Evolutionary conservation across 37 sponge, comb jelly and placozoan genomes (phyloP).

Genomic region (Chondrosia reniformis): DNA sequence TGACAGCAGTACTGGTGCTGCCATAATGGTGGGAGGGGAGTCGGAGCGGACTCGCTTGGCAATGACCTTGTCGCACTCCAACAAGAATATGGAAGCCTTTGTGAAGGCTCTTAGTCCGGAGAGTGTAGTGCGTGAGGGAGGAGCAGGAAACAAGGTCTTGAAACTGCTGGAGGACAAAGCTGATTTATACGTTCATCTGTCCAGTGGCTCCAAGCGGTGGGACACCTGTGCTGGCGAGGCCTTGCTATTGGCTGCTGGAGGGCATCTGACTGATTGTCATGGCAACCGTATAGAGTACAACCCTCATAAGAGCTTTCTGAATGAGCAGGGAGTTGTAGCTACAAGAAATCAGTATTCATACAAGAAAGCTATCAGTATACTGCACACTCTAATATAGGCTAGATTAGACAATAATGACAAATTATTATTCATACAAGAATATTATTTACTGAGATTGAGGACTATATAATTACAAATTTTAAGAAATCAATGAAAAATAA

Average conservation of each 20-base stretch:
- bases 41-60: conserved; percentile 19
- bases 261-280: conserved; percentile 66
- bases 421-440: not conserved
- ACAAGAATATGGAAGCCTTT: conserved; percentile 27
- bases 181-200: conserved; percentile 82
- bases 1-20: conserved; percentile 23
- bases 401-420: not conserved
- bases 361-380: not conserved
- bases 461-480: not conserved
- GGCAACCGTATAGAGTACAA: conserved; percentile 65
- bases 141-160: conserved; percentile 87
- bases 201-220: conserved; percentile 89
- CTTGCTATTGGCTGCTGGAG: conserved; percentile 69
- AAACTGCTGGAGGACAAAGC: conserved; percentile 76
- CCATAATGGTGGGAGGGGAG: not conserved
- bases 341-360: not conserved
- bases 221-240: conserved; percentile 97
- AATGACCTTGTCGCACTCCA: conserved; percentile 64
- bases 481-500: not conserved
- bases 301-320: not conserved
- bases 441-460: not conserved
- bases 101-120: conserved; percentile 41
- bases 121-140: conserved; percentile 56
- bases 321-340: not conserved
- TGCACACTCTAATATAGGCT: not conserved